phyloP scores from a whole-genome alignment of 1,140 invertebrate species.

The Helicoverpa armigera region DNA sequence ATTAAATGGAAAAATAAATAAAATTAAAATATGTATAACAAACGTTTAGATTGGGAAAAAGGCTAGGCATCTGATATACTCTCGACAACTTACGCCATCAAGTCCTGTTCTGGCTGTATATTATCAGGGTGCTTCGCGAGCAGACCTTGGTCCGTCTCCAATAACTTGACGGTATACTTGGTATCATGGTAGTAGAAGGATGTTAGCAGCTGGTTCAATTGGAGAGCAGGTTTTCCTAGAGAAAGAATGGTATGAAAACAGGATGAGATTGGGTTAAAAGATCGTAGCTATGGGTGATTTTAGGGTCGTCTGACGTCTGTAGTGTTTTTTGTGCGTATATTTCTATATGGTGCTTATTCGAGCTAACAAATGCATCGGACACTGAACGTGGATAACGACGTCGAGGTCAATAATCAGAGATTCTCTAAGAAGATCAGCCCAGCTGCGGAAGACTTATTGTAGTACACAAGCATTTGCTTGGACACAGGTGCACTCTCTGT shows the following conservation, averaged over 20 bases:
- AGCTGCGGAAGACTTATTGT: too few species aligned
- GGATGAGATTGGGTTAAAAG: not conserved
- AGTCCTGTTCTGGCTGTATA: slow-evolving; percentile 67
- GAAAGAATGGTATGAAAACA: not conserved
- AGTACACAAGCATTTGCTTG: too few species aligned
- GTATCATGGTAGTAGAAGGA: slow-evolving; percentile 76
- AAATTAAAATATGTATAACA: too few species aligned
- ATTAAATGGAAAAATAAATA: too few species aligned
- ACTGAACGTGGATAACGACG: too few species aligned
- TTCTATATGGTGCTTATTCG: too few species aligned
- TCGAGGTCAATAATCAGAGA: too few species aligned
- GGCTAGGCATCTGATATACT: not conserved
- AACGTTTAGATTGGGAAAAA: too few species aligned
- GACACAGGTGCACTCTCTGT: too few species aligned
- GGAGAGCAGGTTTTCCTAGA: slow-evolving; percentile 73
- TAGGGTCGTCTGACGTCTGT: not conserved
- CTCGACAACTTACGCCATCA: slow-evolving; percentile 69
- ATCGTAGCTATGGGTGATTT: not conserved
- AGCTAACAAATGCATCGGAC: too few species aligned
- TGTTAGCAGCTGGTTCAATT: slow-evolving; percentile 71
- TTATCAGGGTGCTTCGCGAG: slow-evolving; percentile 79
- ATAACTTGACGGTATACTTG: slow-evolving; percentile 77
- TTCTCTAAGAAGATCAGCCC: too few species aligned
- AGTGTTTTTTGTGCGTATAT: too few species aligned
- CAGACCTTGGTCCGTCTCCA: slow-evolving; percentile 66